Conservation (phyloP, 2,113 vertebrate genomes). For the Coptodon bakossiorum region DNA sequence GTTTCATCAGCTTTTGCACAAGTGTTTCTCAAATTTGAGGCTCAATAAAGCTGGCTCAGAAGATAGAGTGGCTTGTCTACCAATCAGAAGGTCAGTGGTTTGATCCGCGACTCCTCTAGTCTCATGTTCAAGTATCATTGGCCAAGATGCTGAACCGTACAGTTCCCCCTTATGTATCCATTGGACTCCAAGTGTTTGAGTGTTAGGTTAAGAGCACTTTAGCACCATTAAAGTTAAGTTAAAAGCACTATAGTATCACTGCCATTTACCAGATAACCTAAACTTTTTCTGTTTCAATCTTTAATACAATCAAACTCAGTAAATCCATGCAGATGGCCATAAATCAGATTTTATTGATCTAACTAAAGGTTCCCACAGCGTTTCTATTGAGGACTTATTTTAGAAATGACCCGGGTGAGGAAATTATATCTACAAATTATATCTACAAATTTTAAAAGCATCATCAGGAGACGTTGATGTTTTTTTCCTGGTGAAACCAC, state of each 20-base stretch:
- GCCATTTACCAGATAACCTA: not conserved
- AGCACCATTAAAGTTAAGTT: not conserved
- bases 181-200: not conserved
- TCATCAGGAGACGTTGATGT: accelerated
- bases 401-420: not conserved
- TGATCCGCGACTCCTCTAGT: not conserved
- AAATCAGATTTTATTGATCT: not conserved
- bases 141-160: not conserved
- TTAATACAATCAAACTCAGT: not conserved
- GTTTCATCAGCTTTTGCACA: not conserved
- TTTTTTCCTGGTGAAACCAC: not conserved
- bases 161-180: not conserved
- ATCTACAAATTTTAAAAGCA: not conserved
- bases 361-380: accelerated
- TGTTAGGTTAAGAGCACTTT: accelerated
- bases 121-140: not conserved
- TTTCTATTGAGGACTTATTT: not conserved
- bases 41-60: not conserved
- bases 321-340: not conserved
- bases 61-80: not conserved
- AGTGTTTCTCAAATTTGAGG: not conserved
- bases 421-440: not conserved
- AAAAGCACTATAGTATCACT: accelerated
- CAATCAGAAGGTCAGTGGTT: not conserved
- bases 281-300: not conserved